Conservation (phyloP, 2,113 vertebrate genomes). For the Hemicordylus capensis region DNA sequence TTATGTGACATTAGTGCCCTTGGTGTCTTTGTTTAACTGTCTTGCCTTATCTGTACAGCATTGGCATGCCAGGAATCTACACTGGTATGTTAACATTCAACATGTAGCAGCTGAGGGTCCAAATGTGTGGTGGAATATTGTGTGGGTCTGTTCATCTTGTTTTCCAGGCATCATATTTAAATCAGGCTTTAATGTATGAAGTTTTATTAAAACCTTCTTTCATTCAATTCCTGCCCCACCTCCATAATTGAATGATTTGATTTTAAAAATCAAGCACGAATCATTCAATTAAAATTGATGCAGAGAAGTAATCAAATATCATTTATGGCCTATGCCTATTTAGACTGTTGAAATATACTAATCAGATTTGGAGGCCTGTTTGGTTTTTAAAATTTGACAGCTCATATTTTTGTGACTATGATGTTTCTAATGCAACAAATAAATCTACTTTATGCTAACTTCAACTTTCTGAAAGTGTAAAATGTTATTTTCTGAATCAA, state of each 20-base stretch:
- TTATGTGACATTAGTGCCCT: not conserved
- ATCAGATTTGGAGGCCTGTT: conserved; percentile 17
- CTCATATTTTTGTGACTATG: conserved; percentile 55
- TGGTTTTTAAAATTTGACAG: conserved; percentile 64
- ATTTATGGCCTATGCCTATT: conserved; percentile 14
- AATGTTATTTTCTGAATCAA: conserved; percentile 59
- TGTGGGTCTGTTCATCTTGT: conserved; percentile 1
- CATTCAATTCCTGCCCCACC: conserved; percentile 41
- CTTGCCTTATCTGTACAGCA: not conserved
- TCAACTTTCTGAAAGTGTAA: conserved; percentile 49
- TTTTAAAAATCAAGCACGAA: conserved; percentile 39
- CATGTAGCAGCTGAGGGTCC: not conserved
- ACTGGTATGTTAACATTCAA: not conserved
- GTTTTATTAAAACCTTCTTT: conserved; percentile 11
- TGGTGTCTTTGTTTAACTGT: not conserved
- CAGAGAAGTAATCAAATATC: conserved; percentile 22
- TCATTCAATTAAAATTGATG: conserved; percentile 16
- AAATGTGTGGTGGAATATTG: not conserved
- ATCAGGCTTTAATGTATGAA: conserved; percentile 17
- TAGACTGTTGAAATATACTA: conserved; percentile 6
- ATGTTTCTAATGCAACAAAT: conserved; percentile 67
- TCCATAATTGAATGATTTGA: conserved; percentile 42
- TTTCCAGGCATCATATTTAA: not conserved
- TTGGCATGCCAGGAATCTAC: not conserved
- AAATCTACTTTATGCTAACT: conserved; percentile 60